Base-by-base conservation (phyloP, 2,888 invertebrate genomes). In the Andrena camellia region DNA sequence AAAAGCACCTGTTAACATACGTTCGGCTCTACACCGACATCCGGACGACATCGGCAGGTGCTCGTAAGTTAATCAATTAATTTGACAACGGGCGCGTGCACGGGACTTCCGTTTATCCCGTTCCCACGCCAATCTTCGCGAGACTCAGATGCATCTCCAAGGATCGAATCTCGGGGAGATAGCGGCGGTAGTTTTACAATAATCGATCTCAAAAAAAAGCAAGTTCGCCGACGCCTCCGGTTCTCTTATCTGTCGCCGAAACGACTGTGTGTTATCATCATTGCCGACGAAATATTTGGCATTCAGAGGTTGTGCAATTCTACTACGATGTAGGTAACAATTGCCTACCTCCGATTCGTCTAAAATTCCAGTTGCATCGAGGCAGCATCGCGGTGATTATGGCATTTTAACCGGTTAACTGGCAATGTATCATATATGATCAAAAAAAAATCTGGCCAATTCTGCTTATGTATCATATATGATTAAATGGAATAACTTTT, bases 1-100 rank as follows among this genome's bases (percentile, higher is more conserved):
- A 78, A 71, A 85, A 84, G 84, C 88, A 87, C 87, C 88, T 87
- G 88, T 87, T 87, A 87, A 87, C 84, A 85, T 73, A 87, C 60
- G 78, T 57, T 76, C 70, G 68, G 64, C 68, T 77, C 64, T 67
- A 76, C 75, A 70, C 63, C 79, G 77, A 84, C 84, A 82, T 84
- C 75, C 79, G 79, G 68, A 60, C 80, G 57, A 75, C 63, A 73
- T 68, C 82, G 87, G 78, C 87, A 87, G 87, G 85, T 87, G 83
- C 71, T 62, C 57, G 72, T 73, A 86, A 84, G 87, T 83, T 86
- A 86, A 88, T 87, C 87, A 83, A 88, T 81, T 89, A 88, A 89
- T 87, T 89, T 71, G 87, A 86, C 78, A 83, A 84, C 69, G 74
- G 81, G 84, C 62, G 77, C 64, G 71, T 79, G 79, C 79, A 83